Evolutionary conservation across 2,888 invertebrate genomes (phyloP).

Genomic region (Melolontha melolontha): DNA sequence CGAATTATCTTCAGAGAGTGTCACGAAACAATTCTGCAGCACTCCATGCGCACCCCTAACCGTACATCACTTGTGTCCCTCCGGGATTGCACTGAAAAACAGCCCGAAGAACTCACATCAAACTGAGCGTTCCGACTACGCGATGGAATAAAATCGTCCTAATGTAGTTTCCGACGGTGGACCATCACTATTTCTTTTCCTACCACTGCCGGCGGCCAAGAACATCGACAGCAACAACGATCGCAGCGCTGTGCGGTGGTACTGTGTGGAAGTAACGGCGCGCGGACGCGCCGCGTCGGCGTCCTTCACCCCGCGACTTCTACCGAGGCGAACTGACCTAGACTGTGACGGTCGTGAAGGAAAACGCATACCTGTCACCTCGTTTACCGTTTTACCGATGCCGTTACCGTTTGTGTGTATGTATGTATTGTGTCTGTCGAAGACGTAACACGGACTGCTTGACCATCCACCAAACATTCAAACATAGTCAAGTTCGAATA

Average conservation of each 20-base stretch:
- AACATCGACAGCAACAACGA: slow-evolving; percentile 35
- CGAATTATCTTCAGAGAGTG: slow-evolving; percentile 30
- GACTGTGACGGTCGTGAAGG: slow-evolving; percentile 47
- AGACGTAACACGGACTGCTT: no score
- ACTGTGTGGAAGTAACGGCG: slow-evolving; percentile 62
- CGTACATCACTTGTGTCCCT: slow-evolving; percentile 39
- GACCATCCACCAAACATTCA: no score
- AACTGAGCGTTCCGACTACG: slow-evolving; percentile 2
- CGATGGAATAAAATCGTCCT: slow-evolving; percentile 11
- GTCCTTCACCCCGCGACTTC: slow-evolving; percentile 65
- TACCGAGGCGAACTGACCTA: slow-evolving; percentile 58
- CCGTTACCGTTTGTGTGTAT: slow-evolving; percentile 44
- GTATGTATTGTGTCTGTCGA: slow-evolving; percentile 11
- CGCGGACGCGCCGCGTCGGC: slow-evolving; percentile 61
- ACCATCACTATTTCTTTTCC: slow-evolving; percentile 35
- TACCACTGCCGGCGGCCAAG: slow-evolving; percentile 42
- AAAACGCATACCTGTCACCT: slow-evolving; percentile 38
- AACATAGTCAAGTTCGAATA: slow-evolving; percentile 5
- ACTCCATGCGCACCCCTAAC: slow-evolving; percentile 47
- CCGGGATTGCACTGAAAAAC: slow-evolving; percentile 5
- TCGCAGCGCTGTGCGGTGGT: slow-evolving; percentile 54
- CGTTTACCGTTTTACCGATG: slow-evolving; percentile 46
- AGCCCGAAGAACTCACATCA: slow-evolving; percentile 17
- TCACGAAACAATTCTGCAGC: slow-evolving; percentile 35
- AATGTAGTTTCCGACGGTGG: slow-evolving; percentile 20